A percentile compares a stretch with the other conserved stretches of the same genome.
Evolutionary conservation across 2,797 vertebrate species (phyloP).

Genomic region (Pipistrellus pipistrellus): DNA sequence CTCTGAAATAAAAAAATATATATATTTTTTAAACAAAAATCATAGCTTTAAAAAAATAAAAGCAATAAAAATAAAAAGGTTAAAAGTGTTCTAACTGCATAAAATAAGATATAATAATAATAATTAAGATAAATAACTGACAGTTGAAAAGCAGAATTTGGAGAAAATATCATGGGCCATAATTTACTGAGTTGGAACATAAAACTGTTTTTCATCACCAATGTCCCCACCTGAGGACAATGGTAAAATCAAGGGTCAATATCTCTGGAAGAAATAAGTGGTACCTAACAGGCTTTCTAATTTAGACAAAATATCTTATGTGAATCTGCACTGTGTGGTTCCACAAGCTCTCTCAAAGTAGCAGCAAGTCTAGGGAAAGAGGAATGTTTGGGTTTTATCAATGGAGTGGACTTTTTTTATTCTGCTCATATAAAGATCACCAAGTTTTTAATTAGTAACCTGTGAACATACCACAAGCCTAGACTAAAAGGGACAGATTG

Average conservation of each 20-base stretch:
- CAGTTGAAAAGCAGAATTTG: constrained; percentile 21
- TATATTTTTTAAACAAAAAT: too few relatives aligned
- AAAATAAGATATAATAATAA: not conserved
- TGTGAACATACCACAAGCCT: not conserved
- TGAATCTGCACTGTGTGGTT: not conserved
- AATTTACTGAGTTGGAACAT: not conserved
- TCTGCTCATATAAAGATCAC: constrained; percentile 51
- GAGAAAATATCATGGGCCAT: not conserved
- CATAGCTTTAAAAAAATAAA: too few relatives aligned
- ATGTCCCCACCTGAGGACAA: not conserved
- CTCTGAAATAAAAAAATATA: too few relatives aligned
- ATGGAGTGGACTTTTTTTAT: not conserved
- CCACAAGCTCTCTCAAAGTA: not conserved
- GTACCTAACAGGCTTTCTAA: not conserved
- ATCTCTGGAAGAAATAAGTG: not conserved
- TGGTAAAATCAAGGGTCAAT: constrained; percentile 26
- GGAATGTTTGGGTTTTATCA: not conserved
- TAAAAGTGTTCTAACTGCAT: not conserved
- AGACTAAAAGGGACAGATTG: not conserved
- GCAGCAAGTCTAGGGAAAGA: not conserved
- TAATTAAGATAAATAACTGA: not conserved
- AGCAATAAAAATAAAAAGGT: too few relatives aligned
- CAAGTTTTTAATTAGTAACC: not conserved
- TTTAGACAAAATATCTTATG: not conserved
- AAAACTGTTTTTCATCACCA: not conserved